Evolutionary conservation across 2,888 invertebrate genomes (phyloP).

Genomic region (Saturnia pavonia): DNA sequence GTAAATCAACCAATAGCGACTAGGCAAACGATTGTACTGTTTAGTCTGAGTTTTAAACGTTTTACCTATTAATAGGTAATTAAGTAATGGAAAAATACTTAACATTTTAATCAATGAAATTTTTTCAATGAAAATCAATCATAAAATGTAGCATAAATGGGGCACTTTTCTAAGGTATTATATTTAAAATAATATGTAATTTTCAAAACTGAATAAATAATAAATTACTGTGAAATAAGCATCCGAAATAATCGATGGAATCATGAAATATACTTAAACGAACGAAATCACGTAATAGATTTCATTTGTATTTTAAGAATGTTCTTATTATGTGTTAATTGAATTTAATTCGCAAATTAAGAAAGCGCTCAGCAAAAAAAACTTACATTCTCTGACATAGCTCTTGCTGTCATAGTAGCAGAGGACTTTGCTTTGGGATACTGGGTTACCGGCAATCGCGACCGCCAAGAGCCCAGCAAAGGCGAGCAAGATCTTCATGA

Average conservation of each 20-base stretch:
- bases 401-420: conserved; percentile 89
- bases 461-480: conserved; percentile 59
- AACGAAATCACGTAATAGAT: not conserved
- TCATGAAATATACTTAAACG: too few relatives aligned
- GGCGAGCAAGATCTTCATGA: conserved; percentile 58
- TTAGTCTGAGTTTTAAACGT: not conserved
- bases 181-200: too few relatives aligned
- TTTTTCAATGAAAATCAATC: not conserved
- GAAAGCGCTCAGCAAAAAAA: conserved; percentile 43
- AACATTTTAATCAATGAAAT: not conserved
- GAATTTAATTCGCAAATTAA: conserved; percentile 1
- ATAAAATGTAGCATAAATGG: not conserved
- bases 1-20: not conserved
- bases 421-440: conserved; percentile 82
- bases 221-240: too few relatives aligned
- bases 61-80: not conserved
- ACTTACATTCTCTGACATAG: conserved; percentile 85
- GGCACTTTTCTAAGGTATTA: not conserved
- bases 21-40: not conserved
- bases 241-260: too few relatives aligned
- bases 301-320: not conserved
- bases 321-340: not conserved
- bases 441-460: conserved; percentile 56
- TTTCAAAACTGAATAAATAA: too few relatives aligned
- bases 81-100: not conserved